Evolutionary conservation across 2,113 vertebrate species (phyloP), one percentile per base, ranked within the genome.

Genomic region (Archilochus colubris): DNA sequence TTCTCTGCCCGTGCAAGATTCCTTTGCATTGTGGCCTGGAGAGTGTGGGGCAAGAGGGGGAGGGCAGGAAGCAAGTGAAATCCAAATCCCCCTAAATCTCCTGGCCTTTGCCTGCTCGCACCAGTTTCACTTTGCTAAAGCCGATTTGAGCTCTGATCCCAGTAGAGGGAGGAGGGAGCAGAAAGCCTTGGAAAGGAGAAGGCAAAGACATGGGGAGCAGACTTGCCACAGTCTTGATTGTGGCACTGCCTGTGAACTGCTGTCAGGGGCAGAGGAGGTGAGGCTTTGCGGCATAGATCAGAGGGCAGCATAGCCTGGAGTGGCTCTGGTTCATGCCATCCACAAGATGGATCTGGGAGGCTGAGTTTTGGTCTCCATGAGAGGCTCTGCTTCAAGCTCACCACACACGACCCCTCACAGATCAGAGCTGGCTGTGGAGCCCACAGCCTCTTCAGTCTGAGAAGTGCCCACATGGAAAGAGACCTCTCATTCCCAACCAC

Each of bases 41-140:
- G 84, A 93, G 81, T 64, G 38, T 67, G 85, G 91, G 81, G 73
- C 59, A 91, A 64, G 33, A 83, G 95, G 87, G 91, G 95, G 89
- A 86, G 77, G 90, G 94, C 93, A 97, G 95, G 95, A 96, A 96
- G 85, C 78, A 88, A 96, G 74, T 55, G 88, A 96, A 97, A 96
- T 96, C 94, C 87, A 95, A 97, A 97, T 97, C 97, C 91, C 94
- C 74, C 75, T 85, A 97, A 92, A 97, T 96, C 96, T 97, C 89
- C 94, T 89, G 89, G 94, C 95, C 94, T 94, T 93, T 96, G 97
- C 96, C 95, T 97, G 95, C 95, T 97, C 5, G 55, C 95, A 97
- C 96, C 91, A 82, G 95, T 96, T 97, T 97, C 96, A 92, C 94
- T 97, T 95, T 94, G 92, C 83, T 97, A 97, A 96, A 97, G 95